Evolutionary conservation across 2,113 vertebrate species (phyloP), one percentile per base, ranked within the genome.

Genomic region (Ailuropoda melanoleuca): DNA sequence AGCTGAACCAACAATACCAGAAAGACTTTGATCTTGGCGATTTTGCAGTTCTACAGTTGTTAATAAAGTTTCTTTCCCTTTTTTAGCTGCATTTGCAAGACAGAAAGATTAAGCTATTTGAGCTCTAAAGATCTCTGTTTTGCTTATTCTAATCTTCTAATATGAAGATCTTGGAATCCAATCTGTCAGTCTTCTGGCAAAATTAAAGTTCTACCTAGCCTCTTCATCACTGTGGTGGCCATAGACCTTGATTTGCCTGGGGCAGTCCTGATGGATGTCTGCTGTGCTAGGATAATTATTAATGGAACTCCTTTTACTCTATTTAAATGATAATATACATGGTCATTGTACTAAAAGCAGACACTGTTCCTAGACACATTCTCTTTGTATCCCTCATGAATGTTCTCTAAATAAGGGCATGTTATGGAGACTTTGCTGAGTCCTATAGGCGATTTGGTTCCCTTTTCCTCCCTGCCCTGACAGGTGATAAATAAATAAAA

Each of bases 401-500:
- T 66, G 90, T 62, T 90, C 70, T 85, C 62, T 94, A 37, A 92
- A 55, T 84, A 60, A 93, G 53, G 78, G 17, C 17, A 85, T 37
- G 29, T 82, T 85, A 83, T 82, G 68, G 68, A 93, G 88, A 34
- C 62, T 85, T 74, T 87, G n/a, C 72, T 75, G 78, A 90, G 7
- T 84, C 58, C 39, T 95, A 46, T 83, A 81, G 93, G 58, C 37
- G 39, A 88, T 68, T 96, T 97, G 58, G 46, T 84, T 74, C 84
- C 53, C 80, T 72, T 96, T 94, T 82, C 87, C 77, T 93, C 92
- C 72, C 48, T 95, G 14, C 15, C 39, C 70, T 95, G 96, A 94
- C 92, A 95, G 97, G 90, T 93, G 83, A 98, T 98, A 98, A 97
- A 97, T 96, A 96, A 95, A 18, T 31, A 82, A 97, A 98, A 97